phyloP scores from a whole-genome alignment of 2,113 vertebrate species.

The Brienomyrus brachyistius region DNA sequence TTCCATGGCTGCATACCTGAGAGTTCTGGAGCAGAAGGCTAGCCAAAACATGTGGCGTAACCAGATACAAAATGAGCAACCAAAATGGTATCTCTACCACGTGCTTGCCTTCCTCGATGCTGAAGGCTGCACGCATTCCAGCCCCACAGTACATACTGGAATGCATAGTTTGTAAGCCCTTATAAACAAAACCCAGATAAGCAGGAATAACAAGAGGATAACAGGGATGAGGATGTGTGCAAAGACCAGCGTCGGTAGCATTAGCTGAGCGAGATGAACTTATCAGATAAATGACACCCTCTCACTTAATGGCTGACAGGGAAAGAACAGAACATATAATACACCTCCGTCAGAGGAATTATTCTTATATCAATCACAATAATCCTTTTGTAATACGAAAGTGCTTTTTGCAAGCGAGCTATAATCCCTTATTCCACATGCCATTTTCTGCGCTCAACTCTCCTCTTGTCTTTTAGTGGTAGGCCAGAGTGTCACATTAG shows the following conservation, averaged over 20 bases:
- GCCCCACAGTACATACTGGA: neutral
- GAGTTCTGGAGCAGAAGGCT: neutral
- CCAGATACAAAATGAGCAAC: neutral
- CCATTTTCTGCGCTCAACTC: neutral
- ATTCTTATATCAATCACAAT: slow-evolving; percentile 17
- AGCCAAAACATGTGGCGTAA: neutral
- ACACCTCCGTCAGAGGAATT: neutral
- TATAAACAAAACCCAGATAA: neutral
- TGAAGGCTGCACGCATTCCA: neutral
- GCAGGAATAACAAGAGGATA: neutral
- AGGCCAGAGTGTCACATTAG: neutral
- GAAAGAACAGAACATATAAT: neutral
- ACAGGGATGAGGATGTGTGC: neutral
- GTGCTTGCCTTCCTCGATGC: neutral
- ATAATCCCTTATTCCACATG: slow-evolving; percentile 14
- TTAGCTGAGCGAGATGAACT: neutral
- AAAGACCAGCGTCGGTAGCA: neutral
- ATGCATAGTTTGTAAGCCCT: neutral
- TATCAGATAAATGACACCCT: neutral
- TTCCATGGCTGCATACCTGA: neutral
- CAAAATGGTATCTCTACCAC: neutral
- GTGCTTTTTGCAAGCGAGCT: slow-evolving; percentile 12
- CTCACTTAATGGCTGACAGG: neutral
- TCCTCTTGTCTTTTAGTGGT: neutral
- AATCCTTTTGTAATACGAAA: slow-evolving; percentile 14